phyloP scores from a whole-genome alignment of 2,888 invertebrate genomes.

The Magallana nippona region DNA sequence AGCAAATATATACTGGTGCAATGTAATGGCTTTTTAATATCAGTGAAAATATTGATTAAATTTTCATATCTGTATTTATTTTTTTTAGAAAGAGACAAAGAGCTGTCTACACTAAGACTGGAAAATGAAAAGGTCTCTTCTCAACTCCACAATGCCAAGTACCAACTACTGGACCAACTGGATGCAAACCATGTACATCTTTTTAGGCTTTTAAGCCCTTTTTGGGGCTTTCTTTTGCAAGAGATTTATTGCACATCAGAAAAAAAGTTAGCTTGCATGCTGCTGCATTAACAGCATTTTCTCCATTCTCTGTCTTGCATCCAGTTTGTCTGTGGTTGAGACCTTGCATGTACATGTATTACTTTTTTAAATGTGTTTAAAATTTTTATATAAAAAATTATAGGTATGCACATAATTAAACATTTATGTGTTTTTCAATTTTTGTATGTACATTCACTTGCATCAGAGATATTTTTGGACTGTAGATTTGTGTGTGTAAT shows the following conservation, averaged over 20 bases:
- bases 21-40: no score
- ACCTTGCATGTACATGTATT: not conserved
- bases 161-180: conserved; percentile 71
- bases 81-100: conserved; percentile 40
- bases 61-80: not conserved
- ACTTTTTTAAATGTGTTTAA: not conserved
- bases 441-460: not conserved
- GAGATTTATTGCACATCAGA: not conserved
- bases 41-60: no score
- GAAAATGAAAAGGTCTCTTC: conserved; percentile 67
- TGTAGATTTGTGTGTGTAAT: not conserved
- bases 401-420: not conserved
- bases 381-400: no score
- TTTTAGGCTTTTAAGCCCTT: not conserved
- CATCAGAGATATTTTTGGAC: no score
- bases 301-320: conserved; percentile 34
- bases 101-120: conserved; percentile 22
- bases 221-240: not conserved
- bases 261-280: conserved; percentile 17
- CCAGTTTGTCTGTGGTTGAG: conserved; percentile 29
- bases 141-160: conserved; percentile 67
- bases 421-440: not conserved
- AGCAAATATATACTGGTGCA: no score
- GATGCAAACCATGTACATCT: conserved; percentile 75
- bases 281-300: not conserved